Evolutionary conservation across 37 sponge, comb jelly and placozoan species (phyloP), one percentile per base, ranked within the genome.

Genomic region (Spongia lamella): DNA sequence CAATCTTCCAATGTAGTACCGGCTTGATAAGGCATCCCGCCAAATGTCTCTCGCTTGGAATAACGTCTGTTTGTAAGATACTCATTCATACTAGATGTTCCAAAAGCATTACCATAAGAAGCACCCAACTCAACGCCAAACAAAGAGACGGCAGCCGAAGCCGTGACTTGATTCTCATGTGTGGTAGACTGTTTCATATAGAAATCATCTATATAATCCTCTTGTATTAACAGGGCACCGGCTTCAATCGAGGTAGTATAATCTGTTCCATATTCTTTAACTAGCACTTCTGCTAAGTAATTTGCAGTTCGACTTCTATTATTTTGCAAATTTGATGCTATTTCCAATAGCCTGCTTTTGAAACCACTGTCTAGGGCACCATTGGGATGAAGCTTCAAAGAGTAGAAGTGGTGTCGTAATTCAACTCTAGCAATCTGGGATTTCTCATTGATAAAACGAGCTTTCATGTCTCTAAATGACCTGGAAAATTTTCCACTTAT

Each of bases 241-340:
- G 47, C 9, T 13, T 43, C 47, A 43, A 43, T 43, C 7, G 80
- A 66, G n/a, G 61, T 78, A 20, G 80, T 20, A 49, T 73, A 73
- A 58, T 85, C 73, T 0, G 85, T 85, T 7, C 85, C 85, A 32
- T 78, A 85, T 50, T 85, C 85, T 40, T 79, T 34, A 11, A 85
- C 38, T 14, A 85, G 66, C 65, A 78, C 32, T 35, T 85, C 70
- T 24, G 79, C 66, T 22, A 69, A 29, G 60, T 73, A 78, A 37
- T 60, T 21, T 2, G 85, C 85, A 36, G 55, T 55, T 37, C n/a
- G 7, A 1, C 73, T 36, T 31, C 72, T 38, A 43, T 78, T 65
- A 49, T 33, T 85, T 51, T 72, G 63, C 25, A 85, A 20, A 2
- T 58, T 26, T 13, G 57, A 20, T 3, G 79, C 79, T 38, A 85